A percentile compares a stretch with the other conserved stretches of the same genome.
Evolutionary conservation across 2,888 invertebrate genomes (phyloP).

Genomic region (Hyalella azteca): DNA sequence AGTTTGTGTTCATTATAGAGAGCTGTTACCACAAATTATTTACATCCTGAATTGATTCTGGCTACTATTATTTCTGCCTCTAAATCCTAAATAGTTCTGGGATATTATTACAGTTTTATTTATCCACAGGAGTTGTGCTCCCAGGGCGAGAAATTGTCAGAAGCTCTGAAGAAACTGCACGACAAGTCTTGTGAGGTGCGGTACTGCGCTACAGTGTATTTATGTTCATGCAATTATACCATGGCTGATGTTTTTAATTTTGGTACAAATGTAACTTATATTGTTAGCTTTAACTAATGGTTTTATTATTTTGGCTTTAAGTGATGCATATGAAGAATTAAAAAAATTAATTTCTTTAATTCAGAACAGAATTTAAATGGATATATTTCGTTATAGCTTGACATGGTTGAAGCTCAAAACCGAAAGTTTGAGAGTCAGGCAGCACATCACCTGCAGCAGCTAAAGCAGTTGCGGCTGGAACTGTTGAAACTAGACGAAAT

Average conservation of each 20-base stretch:
- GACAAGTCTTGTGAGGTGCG: background rate
- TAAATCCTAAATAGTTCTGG: too few relatives aligned
- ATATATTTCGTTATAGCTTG: background rate
- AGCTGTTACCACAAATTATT: too few relatives aligned
- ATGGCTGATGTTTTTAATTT: too few relatives aligned
- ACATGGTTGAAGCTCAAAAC: background rate
- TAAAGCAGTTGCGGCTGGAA: slow-evolving; percentile 3
- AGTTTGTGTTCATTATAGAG: too few relatives aligned
- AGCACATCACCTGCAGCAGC: background rate
- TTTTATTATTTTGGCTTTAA: too few relatives aligned
- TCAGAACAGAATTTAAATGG: background rate
- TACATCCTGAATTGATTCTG: too few relatives aligned
- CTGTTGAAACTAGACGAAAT: slow-evolving; percentile 3
- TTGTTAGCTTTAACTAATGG: too few relatives aligned
- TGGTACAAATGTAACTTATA: too few relatives aligned
- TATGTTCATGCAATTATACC: too few relatives aligned
- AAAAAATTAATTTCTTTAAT: background rate
- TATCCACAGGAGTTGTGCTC: background rate
- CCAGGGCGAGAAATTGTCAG: background rate
- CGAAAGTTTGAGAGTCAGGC: background rate
- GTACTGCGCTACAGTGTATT: background rate
- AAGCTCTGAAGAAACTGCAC: background rate
- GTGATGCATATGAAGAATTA: too few relatives aligned
- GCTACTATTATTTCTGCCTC: too few relatives aligned
- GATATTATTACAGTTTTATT: too few relatives aligned